Evolutionary conservation across 2,888 invertebrate species (phyloP).

Genomic region (Vesta saturnalis): DNA sequence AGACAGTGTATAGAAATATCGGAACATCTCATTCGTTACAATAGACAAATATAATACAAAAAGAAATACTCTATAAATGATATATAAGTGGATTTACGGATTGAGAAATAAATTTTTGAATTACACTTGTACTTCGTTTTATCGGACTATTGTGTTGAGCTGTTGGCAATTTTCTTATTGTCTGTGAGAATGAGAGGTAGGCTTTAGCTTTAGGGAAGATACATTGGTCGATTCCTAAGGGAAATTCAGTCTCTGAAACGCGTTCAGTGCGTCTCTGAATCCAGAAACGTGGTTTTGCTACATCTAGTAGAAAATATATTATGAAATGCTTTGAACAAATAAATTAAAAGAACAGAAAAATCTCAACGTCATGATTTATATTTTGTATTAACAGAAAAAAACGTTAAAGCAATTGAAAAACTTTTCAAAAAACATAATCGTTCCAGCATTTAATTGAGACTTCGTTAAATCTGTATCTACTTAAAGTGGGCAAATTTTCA

Average conservation of each 20-base stretch:
- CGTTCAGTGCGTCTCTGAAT: constrained; percentile 37
- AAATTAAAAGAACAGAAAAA: no score
- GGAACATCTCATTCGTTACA: not conserved
- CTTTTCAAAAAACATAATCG: no score
- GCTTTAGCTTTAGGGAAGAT: constrained; percentile 36
- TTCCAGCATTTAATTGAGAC: not conserved
- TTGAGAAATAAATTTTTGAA: constrained; percentile 24
- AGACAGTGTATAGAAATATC: no score
- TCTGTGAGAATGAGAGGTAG: constrained; percentile 37
- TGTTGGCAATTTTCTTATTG: constrained; percentile 38
- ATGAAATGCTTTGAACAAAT: no score
- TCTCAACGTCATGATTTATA: no score
- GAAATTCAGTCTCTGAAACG: constrained; percentile 39
- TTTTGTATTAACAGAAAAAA: no score
- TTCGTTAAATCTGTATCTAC: not conserved
- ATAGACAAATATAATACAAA: not conserved
- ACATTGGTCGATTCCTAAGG: constrained; percentile 39
- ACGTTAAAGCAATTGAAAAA: no score
- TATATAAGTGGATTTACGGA: no score
- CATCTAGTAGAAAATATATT: constrained; percentile 33
- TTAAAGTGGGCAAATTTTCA: not conserved
- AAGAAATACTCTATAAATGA: no score
- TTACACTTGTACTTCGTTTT: constrained; percentile 36
- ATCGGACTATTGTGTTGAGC: constrained; percentile 36
- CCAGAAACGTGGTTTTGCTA: constrained; percentile 35